Percentiles rank a stretch among this genome's conserved stretches.
Conservation (phyloP, 2,797 vertebrate genomes). For the Emydoidea blandingii region DNA sequence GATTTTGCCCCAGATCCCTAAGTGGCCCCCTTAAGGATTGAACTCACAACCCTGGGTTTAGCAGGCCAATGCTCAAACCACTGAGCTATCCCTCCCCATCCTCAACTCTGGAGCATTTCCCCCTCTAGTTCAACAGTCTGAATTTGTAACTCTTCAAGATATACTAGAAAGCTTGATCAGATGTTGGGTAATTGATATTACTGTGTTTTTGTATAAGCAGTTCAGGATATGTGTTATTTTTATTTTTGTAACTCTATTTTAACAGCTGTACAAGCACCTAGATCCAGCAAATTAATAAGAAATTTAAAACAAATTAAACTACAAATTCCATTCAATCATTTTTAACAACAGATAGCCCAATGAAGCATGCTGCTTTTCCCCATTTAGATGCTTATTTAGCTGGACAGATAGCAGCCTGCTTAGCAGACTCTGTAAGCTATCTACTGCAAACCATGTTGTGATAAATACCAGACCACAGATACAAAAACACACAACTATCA, state of each 20-base stretch:
- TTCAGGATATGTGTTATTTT: neutral
- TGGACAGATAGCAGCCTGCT: neutral
- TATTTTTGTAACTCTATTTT: neutral
- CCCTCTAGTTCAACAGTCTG: constrained; percentile 41
- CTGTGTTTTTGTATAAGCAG: neutral
- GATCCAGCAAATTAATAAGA: neutral
- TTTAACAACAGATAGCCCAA: neutral
- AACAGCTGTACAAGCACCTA: neutral
- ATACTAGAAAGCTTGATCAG: neutral
- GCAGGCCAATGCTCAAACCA: no score
- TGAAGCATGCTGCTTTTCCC: neutral
- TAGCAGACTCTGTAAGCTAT: neutral
- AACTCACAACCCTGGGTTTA: no score
- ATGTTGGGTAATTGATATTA: neutral
- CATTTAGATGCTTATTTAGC: neutral
- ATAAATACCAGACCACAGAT: no score
- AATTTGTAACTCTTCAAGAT: constrained; percentile 31
- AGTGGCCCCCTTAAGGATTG: no score
- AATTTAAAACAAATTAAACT: neutral
- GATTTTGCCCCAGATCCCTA: no score
- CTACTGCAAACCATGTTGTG: neutral
- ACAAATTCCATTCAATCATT: neutral
- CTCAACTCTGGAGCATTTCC: neutral
- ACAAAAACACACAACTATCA: no score
- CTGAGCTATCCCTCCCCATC: neutral